Percentiles rank a stretch among this genome's conserved stretches.
Conservation (phyloP, 2,888 invertebrate genomes). For the Eumacrocentrus americanus region DNA sequence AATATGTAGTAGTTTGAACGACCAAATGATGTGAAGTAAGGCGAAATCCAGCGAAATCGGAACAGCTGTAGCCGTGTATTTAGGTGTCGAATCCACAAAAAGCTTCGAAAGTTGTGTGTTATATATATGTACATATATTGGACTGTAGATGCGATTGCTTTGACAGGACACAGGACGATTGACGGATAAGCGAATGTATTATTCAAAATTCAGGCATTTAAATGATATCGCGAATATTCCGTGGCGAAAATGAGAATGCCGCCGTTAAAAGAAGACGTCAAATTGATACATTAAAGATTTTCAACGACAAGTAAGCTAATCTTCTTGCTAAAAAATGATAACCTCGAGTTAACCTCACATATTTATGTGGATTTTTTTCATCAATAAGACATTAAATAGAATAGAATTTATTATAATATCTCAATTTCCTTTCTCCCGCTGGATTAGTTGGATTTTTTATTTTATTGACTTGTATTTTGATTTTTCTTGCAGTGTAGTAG, state of each 20-base stretch:
- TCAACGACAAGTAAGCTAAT: conserved; percentile 75
- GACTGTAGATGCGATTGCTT: too few species aligned
- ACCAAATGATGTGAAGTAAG: too few species aligned
- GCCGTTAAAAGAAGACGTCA: conserved; percentile 69
- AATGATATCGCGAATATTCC: conserved; percentile 62
- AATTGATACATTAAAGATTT: conserved; percentile 82
- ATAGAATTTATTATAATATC: too few species aligned
- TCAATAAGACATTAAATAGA: conserved; percentile 4
- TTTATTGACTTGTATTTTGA: conserved; percentile 10
- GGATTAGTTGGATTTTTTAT: too few species aligned
- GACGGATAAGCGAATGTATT: conserved; percentile 54
- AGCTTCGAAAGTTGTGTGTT: too few species aligned
- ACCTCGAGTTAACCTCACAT: conserved; percentile 48
- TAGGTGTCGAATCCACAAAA: too few species aligned
- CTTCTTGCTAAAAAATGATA: conserved; percentile 22
- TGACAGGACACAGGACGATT: neutral
- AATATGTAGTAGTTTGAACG: too few species aligned
- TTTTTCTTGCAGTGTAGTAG: conserved; percentile 67
- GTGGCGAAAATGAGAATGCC: conserved; percentile 60
- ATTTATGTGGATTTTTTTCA: too few species aligned
- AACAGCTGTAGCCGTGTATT: too few species aligned
- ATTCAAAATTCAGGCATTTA: conserved; percentile 55
- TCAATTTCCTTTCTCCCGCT: too few species aligned
- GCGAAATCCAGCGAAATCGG: too few species aligned
- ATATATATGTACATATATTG: conserved; percentile 3